Base-by-base conservation (phyloP, 2,888 invertebrate species). In the Psylliodes chrysocephalus region DNA sequence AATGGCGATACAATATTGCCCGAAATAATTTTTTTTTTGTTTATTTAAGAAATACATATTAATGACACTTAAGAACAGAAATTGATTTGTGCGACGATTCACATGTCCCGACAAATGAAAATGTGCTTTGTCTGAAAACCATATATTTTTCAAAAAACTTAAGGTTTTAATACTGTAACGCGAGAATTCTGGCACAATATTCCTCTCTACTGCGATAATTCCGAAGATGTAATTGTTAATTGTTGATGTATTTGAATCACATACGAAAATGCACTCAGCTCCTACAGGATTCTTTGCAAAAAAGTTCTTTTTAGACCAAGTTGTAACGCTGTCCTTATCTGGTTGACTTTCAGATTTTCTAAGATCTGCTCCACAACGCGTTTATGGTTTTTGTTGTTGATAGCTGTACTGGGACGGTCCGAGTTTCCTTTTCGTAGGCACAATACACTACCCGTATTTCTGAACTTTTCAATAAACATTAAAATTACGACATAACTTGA, bases 101-200 rank as follows among this genome's bases (percentile, higher is more conserved):
- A n/a, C n/a, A n/a, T n/a, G n/a, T n/a, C n/a, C 42, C 8, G 15
- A 42, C 1, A 15, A 42, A 42, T 42, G 7, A 56, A 42, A 42
- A 42, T 42, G 42, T 42, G 42, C 17, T 46, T 46, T 10, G 7
- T 19, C n/a, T 46, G 46, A 46, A 46, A 46, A 46, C 46, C 10
- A 46, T 46, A 46, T 19, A 46, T 46, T 46, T 46, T 46, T 46
- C 46, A n/a, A 46, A 46, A 17, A 46, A 46, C 19, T 46, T 19
- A 46, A 2, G 19, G 19, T 46, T 46, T 19, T 46, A 0, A 46
- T 46, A 46, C 7, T 1, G 46, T 19, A 46, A 46, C 46, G 46
- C 46, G 15, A 19, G 19, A 46, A 46, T 46, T 46, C 46, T 44
- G 18, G 19, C 17, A 10, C 8, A 19, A 44, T 18, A 44, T 19